phyloP scores from a whole-genome alignment of 2,797 vertebrate species.

The Anisognathus igniventris region DNA sequence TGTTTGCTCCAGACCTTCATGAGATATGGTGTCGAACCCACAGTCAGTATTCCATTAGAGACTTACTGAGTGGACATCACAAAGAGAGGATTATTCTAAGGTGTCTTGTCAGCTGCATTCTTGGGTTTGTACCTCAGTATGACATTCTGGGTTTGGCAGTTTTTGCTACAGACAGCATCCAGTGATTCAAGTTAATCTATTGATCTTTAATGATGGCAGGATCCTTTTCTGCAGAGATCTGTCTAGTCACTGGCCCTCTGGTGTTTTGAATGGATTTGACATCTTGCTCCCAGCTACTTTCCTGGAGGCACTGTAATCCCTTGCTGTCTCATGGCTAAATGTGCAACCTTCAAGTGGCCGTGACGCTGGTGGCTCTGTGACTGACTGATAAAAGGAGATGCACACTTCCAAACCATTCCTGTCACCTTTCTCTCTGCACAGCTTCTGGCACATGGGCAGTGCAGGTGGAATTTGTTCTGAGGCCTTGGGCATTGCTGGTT shows the following conservation, averaged over 20 bases:
- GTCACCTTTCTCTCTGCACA: neutral
- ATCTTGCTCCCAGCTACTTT: neutral
- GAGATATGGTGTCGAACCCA: accelerated
- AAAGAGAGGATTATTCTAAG: neutral
- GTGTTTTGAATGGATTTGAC: neutral
- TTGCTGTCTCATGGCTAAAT: accelerated
- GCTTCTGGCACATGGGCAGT: neutral
- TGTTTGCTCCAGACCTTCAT: neutral
- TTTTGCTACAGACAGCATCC: neutral
- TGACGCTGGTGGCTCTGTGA: neutral
- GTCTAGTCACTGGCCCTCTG: neutral
- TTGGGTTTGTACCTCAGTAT: neutral
- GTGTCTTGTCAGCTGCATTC: neutral
- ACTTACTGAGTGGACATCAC: neutral
- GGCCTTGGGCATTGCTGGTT: neutral
- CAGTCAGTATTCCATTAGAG: neutral
- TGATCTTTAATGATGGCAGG: neutral
- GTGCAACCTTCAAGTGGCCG: neutral
- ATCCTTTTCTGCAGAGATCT: neutral
- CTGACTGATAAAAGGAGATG: neutral
- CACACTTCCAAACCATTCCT: neutral
- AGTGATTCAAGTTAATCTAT: neutral
- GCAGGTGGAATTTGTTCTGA: neutral
- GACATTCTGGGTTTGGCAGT: neutral
- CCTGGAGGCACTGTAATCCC: neutral